Conservation (phyloP, 2,888 invertebrate genomes). For the Biston stratarius region DNA sequence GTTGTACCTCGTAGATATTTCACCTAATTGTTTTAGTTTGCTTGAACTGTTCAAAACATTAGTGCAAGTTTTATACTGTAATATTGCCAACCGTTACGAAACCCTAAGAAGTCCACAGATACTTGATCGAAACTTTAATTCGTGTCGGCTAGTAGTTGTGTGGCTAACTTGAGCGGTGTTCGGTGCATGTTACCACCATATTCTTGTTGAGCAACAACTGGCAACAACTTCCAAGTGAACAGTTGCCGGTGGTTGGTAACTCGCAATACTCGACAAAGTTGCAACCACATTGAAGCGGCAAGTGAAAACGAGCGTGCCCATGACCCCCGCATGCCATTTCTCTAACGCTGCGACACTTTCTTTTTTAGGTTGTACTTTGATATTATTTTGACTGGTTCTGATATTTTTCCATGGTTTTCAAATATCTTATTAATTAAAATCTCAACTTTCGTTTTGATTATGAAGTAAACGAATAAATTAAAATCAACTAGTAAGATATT, state of each 20-base stretch:
- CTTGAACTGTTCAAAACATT: neutral
- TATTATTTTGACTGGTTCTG: neutral
- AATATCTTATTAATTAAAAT: neutral
- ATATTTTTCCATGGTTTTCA: neutral
- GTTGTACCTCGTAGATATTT: neutral
- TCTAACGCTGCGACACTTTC: constrained; percentile 52
- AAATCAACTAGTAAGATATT: too few relatives aligned
- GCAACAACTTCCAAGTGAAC: constrained; percentile 44
- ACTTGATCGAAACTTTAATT: constrained; percentile 43
- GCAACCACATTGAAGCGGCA: constrained; percentile 51
- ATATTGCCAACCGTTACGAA: constrained; percentile 53
- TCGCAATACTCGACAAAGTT: constrained; percentile 43
- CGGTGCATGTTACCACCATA: constrained; percentile 34
- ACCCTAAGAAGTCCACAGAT: constrained; percentile 60
- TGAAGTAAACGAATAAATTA: too few relatives aligned
- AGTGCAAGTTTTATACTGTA: constrained; percentile 4
- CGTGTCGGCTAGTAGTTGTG: constrained; percentile 43
- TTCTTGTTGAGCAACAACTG: constrained; percentile 42
- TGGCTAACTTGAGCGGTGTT: constrained; percentile 45
- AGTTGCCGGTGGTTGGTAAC: constrained; percentile 39
- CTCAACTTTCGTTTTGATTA: too few relatives aligned
- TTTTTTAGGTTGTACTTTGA: constrained; percentile 38
- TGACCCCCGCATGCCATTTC: constrained; percentile 60
- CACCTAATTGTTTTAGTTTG: constrained; percentile 2
- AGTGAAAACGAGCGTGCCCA: constrained; percentile 65